Percentiles rank a stretch among this genome's conserved stretches.
These are phyloP conservation scores for Chymomyza caudatula DNA, from an alignment of 2,888 invertebrate species.

Conservation along the genomic window DNA sequence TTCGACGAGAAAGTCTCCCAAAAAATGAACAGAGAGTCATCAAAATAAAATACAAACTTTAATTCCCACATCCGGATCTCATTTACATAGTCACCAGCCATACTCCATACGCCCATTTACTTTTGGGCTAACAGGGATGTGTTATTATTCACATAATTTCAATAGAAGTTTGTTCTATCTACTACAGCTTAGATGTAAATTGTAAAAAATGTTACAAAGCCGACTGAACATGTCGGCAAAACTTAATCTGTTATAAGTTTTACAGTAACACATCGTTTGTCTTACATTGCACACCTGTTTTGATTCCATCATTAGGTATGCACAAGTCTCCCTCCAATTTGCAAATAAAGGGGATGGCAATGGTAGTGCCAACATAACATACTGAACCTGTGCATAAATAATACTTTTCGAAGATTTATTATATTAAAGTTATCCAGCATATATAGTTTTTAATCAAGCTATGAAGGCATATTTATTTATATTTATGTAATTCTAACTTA, in stretches of 20 bases:
- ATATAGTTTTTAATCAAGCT: too few relatives aligned
- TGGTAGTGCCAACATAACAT: slow-evolving; percentile 25
- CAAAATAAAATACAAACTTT: too few relatives aligned
- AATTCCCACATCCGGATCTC: too few relatives aligned
- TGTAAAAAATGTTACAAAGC: slow-evolving; percentile 56
- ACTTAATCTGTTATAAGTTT: slow-evolving; percentile 74
- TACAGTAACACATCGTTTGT: slow-evolving; percentile 65
- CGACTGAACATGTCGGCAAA: slow-evolving; percentile 30
- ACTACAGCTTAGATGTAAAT: slow-evolving; percentile 70
- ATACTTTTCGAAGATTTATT: too few relatives aligned
- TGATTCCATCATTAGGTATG: slow-evolving; percentile 76
- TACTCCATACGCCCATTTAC: too few relatives aligned
- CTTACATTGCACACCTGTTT: slow-evolving; percentile 66
- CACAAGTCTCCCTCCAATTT: slow-evolving; percentile 61
- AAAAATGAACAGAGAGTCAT: too few relatives aligned
- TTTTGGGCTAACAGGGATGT: too few relatives aligned
- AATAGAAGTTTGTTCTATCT: background rate
- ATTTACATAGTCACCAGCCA: too few relatives aligned
- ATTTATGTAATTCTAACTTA: too few relatives aligned
- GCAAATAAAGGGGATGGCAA: slow-evolving; percentile 43
- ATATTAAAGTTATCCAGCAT: too few relatives aligned
- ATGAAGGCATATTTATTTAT: too few relatives aligned
- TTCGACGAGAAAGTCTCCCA: too few relatives aligned
- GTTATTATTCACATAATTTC: slow-evolving; percentile 64
- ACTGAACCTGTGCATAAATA: slow-evolving; percentile 16